Evolutionary conservation across 1,140 invertebrate genomes (phyloP), one percentile per base, ranked within the genome.

Genomic region (Oreohelix idahoensis): DNA sequence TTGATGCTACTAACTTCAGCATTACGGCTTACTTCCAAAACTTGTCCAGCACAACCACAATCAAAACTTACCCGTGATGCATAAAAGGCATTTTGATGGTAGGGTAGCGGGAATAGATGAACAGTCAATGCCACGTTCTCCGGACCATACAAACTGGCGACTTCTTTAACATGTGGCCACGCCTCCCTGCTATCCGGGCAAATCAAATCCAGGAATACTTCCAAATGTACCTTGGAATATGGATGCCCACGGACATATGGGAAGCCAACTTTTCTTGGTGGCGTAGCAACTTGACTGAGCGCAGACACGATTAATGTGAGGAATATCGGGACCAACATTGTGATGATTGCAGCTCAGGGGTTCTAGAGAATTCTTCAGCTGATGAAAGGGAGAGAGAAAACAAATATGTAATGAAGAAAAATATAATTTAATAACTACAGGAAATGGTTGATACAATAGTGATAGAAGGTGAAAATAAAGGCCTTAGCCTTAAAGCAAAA

Each of bases 71-170:
- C 87, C 86, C 85, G 86, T 23, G 85, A 83, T 13, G 81, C 85
- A 2, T 85, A 70, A 58, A 86, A 88, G 4, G 86, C 42, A 74
- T 86, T 87, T 69, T 84, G 85, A 79, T 89, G 89, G 69, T 89
- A 89, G 5, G 89, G 89, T 53, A 89, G 83, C 0, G 89, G 89
- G 63, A 89, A 89, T 17, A 88, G 49, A 77, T 87, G 85, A 5
- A 84, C 81, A 0, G 77, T 83, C 0, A 89, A 75, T 29, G 49
- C 79, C 26, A 89, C 32, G 0, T n/a, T 79, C 26, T 53, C 45
- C 0, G 84, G 71, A 49, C 89, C 89, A 80, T 88, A 89, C 29
- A 75, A 51, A 45, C 85, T 81, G 0, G 87, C 88, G 13, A 89
- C 69, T 66, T 87, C 36, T 23, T 78, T 35, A 0, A 89, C 45